Evolutionary conservation across 2,113 vertebrate genomes (phyloP).

Genomic region (Microtus pennsylvanicus): DNA sequence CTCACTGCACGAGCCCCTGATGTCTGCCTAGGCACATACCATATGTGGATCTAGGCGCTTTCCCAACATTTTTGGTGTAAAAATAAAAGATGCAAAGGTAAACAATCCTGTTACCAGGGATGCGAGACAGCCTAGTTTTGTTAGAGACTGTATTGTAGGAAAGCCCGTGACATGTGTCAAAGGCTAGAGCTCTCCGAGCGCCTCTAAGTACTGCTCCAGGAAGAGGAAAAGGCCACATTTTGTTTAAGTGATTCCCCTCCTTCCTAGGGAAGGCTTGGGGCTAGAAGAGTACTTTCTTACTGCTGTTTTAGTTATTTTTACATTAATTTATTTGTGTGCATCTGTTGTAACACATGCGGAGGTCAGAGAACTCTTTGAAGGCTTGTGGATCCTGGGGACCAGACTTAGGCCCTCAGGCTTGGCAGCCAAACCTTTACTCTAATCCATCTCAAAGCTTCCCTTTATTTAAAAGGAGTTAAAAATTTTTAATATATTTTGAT

Average conservation of each 20-base stretch:
- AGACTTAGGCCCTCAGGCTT: neutral
- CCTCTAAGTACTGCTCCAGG: neutral
- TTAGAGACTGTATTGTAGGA: neutral
- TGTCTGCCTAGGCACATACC: neutral
- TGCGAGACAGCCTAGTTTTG: neutral
- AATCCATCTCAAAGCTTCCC: neutral
- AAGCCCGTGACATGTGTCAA: neutral
- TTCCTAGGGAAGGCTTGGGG: neutral
- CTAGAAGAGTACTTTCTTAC: neutral
- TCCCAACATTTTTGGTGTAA: neutral
- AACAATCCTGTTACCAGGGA: neutral
- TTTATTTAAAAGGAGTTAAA: neutral
- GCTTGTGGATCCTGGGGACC: neutral
- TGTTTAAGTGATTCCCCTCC: neutral
- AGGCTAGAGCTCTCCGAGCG: neutral
- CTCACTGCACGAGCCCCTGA: neutral
- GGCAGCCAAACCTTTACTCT: neutral
- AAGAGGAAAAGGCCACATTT: neutral
- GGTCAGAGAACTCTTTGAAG: neutral
- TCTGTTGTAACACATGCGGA: neutral
- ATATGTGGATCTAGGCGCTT: neutral
- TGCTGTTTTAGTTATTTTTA: neutral
- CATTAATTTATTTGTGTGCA: neutral
- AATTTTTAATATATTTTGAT: neutral
- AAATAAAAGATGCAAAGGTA: neutral